phyloP scores from a whole-genome alignment of 2,797 vertebrate species.

The Anisognathus igniventris region DNA sequence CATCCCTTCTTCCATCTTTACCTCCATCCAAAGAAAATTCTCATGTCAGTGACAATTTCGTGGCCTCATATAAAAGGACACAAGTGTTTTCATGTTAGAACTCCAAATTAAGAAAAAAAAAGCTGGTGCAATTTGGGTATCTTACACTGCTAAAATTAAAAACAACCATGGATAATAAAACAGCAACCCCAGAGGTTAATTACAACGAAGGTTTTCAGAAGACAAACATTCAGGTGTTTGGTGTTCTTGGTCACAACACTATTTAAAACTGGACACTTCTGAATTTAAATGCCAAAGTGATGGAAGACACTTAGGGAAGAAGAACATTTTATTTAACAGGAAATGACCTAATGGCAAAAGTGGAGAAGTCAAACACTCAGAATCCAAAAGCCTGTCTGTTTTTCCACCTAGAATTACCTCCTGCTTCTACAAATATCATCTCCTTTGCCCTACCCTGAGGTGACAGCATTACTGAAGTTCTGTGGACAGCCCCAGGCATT shows the following conservation, averaged over 20 bases:
- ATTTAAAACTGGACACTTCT: neutral
- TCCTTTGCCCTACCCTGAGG: neutral
- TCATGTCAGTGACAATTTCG: neutral
- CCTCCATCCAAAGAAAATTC: neutral
- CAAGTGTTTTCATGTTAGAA: neutral
- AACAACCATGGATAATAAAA: neutral
- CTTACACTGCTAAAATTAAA: neutral
- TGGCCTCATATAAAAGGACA: neutral
- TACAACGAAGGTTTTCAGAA: neutral
- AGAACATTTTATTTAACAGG: neutral
- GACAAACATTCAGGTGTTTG: neutral
- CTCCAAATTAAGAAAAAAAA: neutral
- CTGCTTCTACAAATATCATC: neutral
- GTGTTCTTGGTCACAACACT: neutral
- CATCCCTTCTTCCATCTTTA: slow-evolving; percentile 9
- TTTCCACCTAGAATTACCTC: neutral
- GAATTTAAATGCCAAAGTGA: neutral
- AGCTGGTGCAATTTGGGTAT: accelerated
- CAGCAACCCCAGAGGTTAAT: neutral
- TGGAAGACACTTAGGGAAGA: neutral
- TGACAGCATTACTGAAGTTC: neutral
- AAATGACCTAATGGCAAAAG: neutral
- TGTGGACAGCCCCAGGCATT: accelerated
- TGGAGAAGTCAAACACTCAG: neutral
- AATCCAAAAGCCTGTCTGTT: neutral